Conservation (phyloP, 2,888 invertebrate species). For the Abrostola tripartita region DNA sequence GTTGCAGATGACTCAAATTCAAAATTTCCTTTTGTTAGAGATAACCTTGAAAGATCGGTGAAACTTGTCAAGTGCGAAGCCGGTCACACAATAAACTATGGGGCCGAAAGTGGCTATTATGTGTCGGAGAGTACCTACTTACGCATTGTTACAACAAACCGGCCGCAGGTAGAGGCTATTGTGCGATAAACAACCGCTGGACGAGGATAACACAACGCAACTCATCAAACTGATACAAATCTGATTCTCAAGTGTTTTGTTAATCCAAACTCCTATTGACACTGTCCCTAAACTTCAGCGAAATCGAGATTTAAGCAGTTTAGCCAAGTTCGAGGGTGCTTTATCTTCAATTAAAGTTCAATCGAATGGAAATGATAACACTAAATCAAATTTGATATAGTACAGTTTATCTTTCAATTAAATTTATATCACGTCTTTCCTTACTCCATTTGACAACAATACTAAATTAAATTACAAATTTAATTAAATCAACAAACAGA, state of each 20-base stretch:
- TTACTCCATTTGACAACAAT: neutral
- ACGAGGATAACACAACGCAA: conserved; percentile 65
- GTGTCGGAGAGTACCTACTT: conserved; percentile 60
- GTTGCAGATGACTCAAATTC: conserved; percentile 10
- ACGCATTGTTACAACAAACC: conserved; percentile 61
- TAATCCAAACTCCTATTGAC: conserved; percentile 63
- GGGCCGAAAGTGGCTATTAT: conserved; percentile 51
- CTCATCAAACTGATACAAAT: conserved; percentile 66
- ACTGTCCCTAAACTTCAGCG: conserved; percentile 48
- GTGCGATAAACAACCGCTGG: conserved; percentile 61
- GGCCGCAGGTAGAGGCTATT: conserved; percentile 75
- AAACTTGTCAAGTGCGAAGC: conserved; percentile 42
- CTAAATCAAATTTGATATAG: conserved; percentile 30
- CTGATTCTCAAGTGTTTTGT: conserved; percentile 59
- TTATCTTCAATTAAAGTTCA: conserved; percentile 45
- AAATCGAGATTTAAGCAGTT: conserved; percentile 48
- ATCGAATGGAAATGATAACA: conserved; percentile 30
- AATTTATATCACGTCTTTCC: conserved; percentile 7
- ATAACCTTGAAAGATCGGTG: conserved; percentile 47
- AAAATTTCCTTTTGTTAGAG: conserved; percentile 28
- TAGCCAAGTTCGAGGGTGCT: conserved; percentile 21
- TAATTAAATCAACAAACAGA: neutral
- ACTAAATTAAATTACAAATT: conserved; percentile 1
- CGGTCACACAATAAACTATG: conserved; percentile 44
- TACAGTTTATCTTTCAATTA: conserved; percentile 7